These are phyloP conservation scores for Vannuccia rotundouncinata DNA, from an alignment of 2,888 invertebrate genomes.

Conservation along the genomic window DNA sequence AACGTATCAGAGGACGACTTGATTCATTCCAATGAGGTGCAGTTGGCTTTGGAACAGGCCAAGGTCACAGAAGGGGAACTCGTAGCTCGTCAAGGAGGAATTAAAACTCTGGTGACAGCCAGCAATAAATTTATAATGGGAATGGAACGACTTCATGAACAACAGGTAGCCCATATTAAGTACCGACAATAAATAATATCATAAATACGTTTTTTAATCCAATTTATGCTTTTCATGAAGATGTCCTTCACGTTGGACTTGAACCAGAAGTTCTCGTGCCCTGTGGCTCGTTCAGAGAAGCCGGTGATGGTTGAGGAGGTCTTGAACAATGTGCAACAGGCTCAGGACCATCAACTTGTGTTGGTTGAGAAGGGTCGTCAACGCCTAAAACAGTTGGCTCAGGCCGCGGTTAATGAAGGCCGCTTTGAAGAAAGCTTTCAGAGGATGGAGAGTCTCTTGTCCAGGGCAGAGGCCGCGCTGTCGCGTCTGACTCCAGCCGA, in stretches of 20 bases:
- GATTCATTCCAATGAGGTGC: not conserved
- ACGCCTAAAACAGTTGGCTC: not conserved
- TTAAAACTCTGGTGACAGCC: not conserved
- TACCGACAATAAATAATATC: too few relatives aligned
- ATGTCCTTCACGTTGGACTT: too few relatives aligned
- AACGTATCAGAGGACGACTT: not conserved
- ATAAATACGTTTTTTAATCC: too few relatives aligned
- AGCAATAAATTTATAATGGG: not conserved
- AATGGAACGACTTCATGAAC: not conserved
- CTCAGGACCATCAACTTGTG: not conserved
- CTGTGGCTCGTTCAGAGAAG: too few relatives aligned
- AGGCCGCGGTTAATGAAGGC: not conserved
- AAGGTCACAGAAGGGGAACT: not conserved
- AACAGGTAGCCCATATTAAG: too few relatives aligned
- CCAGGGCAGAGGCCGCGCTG: not conserved
- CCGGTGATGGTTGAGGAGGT: too few relatives aligned
- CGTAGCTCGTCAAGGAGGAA: not conserved
- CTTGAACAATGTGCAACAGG: too few relatives aligned
- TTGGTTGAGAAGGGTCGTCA: not conserved
- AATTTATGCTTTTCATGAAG: too few relatives aligned
- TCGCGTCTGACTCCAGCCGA: not conserved
- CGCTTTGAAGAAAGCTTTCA: not conserved
- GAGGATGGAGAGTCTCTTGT: not conserved
- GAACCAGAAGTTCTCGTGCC: too few relatives aligned
- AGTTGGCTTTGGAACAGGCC: not conserved